phyloP scores from a whole-genome alignment of 2,797 vertebrate genomes.

The Cryptoblepharus egeriae region DNA sequence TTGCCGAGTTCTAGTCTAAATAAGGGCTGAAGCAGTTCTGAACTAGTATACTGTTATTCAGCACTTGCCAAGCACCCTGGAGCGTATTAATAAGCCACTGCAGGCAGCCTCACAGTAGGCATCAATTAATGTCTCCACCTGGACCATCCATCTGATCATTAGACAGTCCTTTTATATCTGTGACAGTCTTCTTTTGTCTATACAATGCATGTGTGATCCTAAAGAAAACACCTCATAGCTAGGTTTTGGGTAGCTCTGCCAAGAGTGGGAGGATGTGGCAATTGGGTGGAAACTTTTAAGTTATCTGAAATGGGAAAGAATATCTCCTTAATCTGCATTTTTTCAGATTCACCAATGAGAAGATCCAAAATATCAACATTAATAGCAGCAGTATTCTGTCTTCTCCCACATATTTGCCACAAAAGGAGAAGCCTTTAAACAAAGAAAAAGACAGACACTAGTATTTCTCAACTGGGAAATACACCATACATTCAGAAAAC shows the following conservation, averaged over 20 bases:
- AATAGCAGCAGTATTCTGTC: background rate
- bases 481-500: background rate
- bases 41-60: background rate
- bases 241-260: background rate
- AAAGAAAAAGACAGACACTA: background rate
- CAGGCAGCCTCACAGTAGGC: background rate
- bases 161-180: background rate
- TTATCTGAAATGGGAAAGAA: background rate
- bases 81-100: background rate
- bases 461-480: slow-evolving; percentile 1
- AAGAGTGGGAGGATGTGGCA: too few relatives aligned
- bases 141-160: background rate
- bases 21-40: background rate
- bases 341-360: background rate
- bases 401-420: background rate
- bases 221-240: background rate
- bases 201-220: background rate
- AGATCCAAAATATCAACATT: background rate
- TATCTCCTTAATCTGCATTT: background rate
- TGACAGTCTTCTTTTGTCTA: background rate
- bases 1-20: background rate
- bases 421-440: background rate
- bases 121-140: background rate
- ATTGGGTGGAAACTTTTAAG: background rate
- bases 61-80: background rate